A percentile compares a stretch with the other conserved stretches of the same genome.
Evolutionary conservation across 2,888 invertebrate species (phyloP).

Genomic region (Agrotis puta): DNA sequence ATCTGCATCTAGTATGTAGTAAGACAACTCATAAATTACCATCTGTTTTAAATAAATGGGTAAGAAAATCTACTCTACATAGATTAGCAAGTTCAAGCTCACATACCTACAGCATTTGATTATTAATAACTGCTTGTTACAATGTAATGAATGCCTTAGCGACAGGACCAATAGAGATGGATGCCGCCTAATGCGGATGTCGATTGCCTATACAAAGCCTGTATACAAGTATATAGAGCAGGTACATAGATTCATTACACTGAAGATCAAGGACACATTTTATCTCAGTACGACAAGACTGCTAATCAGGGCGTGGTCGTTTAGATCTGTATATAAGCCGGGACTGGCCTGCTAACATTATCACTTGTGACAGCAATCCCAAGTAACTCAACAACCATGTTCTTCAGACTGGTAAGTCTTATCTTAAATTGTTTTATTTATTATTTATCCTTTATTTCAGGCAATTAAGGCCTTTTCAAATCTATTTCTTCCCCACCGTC

Average conservation of each 20-base stretch:
- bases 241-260: conserved; percentile 77
- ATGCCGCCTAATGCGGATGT: conserved; percentile 78
- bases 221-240: conserved; percentile 58
- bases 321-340: conserved; percentile 82
- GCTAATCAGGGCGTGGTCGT: conserved; percentile 84
- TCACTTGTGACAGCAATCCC: conserved; percentile 84
- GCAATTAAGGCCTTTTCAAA: too few species aligned
- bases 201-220: conserved; percentile 61
- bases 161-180: conserved; percentile 43
- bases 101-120: conserved; percentile 12
- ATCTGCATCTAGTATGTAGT: conserved; percentile 8
- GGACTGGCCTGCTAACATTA: conserved; percentile 70
- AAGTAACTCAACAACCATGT: conserved; percentile 83
- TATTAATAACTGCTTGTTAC: conserved; percentile 36
- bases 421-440: background rate
- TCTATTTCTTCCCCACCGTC: too few species aligned
- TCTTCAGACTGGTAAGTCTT: conserved; percentile 86
- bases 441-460: too few species aligned
- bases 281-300: conserved; percentile 75
- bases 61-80: conserved; percentile 34
- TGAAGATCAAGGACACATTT: conserved; percentile 90
- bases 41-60: conserved; percentile 22
- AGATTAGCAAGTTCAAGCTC: conserved; percentile 29
- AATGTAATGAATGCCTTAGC: conserved; percentile 44
- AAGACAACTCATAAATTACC: conserved; percentile 1